Evolutionary conservation across 2,888 invertebrate genomes (phyloP), one percentile per base, ranked within the genome.

Genomic region (Agapostemon virescens): DNA sequence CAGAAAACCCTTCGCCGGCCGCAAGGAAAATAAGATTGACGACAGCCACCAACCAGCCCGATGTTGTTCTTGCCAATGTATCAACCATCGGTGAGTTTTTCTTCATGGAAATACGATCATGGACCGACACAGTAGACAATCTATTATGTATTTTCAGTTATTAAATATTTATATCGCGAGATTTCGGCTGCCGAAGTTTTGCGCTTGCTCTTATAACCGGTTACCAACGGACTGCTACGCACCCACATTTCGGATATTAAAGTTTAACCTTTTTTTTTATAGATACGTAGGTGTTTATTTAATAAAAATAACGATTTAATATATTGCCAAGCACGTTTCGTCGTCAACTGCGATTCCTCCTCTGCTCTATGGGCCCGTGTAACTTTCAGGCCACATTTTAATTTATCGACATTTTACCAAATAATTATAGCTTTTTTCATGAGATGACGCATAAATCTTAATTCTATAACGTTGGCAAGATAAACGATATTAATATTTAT

Each of bases 1-100:
- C 81, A 84, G 83, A 74, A 79, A 79, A 77, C 75, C 79, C 69
- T 72, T 74, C 66, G 61, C 33, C 70, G 68, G 5, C 58, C 42
- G 7, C 63, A 38, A n/a, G 68, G 74, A 55, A 68, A 79, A 71
- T 67, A 40, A 72, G 67, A 55, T 66, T 67, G 76, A 69, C 76
- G 72, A 69, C 77, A 74, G 58, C 17, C 36, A 64, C 30, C 58
- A 23, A 13, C 17, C 15, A n/a, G n/a, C 20, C 40, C 49, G 11
- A 26, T 36, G 71, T 61, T 40, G 61, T 69, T 74, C 42, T 58
- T 49, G 58, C 61, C 63, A 42, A 13, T 20, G 33, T 33, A 33
- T 26, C 61, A 33, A 15, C 13, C 49, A 26, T 26, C 26, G 81
- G 81, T 81, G 75, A 81, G 81, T 81, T 58, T 58, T 67, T 26